A percentile compares a stretch with the other conserved stretches of the same genome.
These are phyloP conservation scores for Cerceris ruficornis DNA, from an alignment of 2,888 invertebrate genomes.

Conservation along the genomic window DNA sequence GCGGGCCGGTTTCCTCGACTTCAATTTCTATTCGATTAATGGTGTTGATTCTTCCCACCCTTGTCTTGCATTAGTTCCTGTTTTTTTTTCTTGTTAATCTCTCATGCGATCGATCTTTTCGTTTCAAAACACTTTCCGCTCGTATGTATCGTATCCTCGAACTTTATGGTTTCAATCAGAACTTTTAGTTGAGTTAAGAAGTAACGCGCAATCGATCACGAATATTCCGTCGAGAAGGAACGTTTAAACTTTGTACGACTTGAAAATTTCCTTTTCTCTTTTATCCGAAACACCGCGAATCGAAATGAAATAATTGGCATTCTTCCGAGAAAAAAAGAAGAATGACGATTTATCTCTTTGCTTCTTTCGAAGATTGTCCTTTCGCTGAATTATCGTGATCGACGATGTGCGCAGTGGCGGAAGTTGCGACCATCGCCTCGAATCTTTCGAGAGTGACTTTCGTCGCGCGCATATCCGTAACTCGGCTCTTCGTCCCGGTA, in stretches of 20 bases:
- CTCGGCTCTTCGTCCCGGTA: constrained; percentile 23
- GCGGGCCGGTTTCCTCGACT: constrained; percentile 27
- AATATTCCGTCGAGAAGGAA: constrained; percentile 21
- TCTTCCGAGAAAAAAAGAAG: neutral
- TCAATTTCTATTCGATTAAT: constrained; percentile 40
- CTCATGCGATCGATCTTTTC: constrained; percentile 47
- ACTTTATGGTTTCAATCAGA: constrained; percentile 18
- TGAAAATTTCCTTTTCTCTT: neutral
- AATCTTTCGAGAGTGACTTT: constrained; percentile 28
- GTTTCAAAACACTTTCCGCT: constrained; percentile 38
- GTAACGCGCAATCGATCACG: constrained; percentile 40
- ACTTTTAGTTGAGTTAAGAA: constrained; percentile 21
- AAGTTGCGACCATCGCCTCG: constrained; percentile 51
- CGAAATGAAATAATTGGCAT: neutral
- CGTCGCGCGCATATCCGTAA: constrained; percentile 21
- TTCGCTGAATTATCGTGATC: constrained; percentile 44
- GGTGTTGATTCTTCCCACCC: constrained; percentile 23
- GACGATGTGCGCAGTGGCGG: constrained; percentile 33
- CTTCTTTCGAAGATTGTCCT: neutral
- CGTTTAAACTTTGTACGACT: neutral
- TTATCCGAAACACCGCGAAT: constrained; percentile 7
- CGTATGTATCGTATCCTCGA: constrained; percentile 33
- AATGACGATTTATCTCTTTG: neutral
- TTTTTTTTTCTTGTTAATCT: constrained; percentile 11
- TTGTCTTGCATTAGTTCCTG: constrained; percentile 19